Evolutionary conservation across 1,140 invertebrate genomes (phyloP).

Genomic region (Teleopsis dalmanni): DNA sequence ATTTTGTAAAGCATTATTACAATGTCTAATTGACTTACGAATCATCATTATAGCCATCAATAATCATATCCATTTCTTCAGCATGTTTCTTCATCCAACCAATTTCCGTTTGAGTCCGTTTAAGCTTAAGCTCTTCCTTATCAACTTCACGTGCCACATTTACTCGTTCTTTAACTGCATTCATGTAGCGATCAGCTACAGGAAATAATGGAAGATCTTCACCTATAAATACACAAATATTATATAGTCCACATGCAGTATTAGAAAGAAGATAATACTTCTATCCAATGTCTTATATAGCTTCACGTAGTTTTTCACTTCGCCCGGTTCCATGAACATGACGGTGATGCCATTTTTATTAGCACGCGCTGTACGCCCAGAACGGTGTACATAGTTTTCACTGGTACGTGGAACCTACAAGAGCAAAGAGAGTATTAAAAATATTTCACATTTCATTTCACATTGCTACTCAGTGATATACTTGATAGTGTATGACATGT

Average conservation of each 20-base stretch:
- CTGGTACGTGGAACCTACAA: constrained; percentile 74
- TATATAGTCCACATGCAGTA: neutral
- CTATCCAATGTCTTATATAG: constrained; percentile 75
- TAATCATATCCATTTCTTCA: constrained; percentile 78
- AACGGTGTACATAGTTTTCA: constrained; percentile 94
- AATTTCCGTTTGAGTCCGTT: constrained; percentile 59
- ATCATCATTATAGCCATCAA: constrained; percentile 57
- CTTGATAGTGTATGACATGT: constrained; percentile 95
- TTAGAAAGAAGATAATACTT: constrained; percentile 50
- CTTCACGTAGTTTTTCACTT: constrained; percentile 71
- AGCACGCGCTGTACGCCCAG: constrained; percentile 90
- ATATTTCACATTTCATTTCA: neutral
- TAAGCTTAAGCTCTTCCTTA: constrained; percentile 58
- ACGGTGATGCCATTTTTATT: constrained; percentile 83
- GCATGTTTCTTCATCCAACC: constrained; percentile 79
- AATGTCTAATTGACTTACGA: constrained; percentile 17
- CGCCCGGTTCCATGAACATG: constrained; percentile 82
- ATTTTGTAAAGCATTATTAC: neutral
- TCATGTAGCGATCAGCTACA: constrained; percentile 60
- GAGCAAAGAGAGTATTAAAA: constrained; percentile 1
- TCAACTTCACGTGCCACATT: constrained; percentile 73
- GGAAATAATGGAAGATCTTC: constrained; percentile 79
- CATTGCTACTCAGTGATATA: constrained; percentile 9
- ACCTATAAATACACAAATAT: constrained; percentile 45
- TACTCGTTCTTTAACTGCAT: constrained; percentile 62